These are phyloP conservation scores for Crossocerus cetratus DNA, from an alignment of 2,888 invertebrate species.

Conservation along the genomic window DNA sequence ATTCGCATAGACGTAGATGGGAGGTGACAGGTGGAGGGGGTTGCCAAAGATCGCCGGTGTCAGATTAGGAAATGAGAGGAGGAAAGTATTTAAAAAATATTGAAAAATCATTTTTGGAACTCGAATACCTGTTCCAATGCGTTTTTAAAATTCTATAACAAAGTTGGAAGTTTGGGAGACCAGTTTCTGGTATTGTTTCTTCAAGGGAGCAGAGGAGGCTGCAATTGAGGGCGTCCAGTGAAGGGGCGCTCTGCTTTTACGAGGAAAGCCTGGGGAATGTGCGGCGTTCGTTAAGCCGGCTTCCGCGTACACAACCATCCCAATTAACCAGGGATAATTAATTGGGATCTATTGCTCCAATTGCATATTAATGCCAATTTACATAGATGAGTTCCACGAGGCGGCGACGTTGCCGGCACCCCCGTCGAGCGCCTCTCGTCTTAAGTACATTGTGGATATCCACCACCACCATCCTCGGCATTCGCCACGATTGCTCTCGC, in stretches of 20 bases:
- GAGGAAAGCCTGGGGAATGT: background rate
- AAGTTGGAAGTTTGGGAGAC: no score
- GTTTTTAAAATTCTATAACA: no score
- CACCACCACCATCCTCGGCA: background rate
- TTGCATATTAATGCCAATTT: slow-evolving; percentile 55
- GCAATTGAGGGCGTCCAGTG: no score
- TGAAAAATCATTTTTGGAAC: no score
- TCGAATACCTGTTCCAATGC: no score
- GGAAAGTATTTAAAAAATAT: no score
- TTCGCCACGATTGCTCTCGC: background rate
- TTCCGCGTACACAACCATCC: slow-evolving; percentile 15
- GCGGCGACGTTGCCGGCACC: background rate
- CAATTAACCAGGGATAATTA: slow-evolving; percentile 51
- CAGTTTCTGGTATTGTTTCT: no score
- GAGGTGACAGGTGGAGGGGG: no score
- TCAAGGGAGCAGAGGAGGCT: no score
- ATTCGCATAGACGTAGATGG: no score
- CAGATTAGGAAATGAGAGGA: no score
- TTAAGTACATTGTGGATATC: slow-evolving; percentile 15
- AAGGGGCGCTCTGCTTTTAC: background rate
- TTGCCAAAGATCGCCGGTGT: no score
- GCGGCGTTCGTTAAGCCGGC: slow-evolving; percentile 19
- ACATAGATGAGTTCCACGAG: slow-evolving; percentile 43
- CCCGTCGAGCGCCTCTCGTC: slow-evolving; percentile 22
- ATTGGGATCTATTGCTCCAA: slow-evolving; percentile 53